Conservation (phyloP, 2,888 invertebrate species). For the Stictocephala bisonia region DNA sequence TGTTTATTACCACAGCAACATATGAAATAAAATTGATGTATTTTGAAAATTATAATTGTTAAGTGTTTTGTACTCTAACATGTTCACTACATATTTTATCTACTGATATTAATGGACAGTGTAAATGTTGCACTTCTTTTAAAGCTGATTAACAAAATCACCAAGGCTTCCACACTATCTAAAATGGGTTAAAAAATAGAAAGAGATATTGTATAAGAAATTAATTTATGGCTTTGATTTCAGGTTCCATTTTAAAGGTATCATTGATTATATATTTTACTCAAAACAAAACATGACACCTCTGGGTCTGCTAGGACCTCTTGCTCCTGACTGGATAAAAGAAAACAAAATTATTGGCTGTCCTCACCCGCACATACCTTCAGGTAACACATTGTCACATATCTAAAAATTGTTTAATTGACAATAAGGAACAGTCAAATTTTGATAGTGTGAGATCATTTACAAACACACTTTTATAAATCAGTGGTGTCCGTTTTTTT, state of each 20-base stretch:
- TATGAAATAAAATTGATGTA: no score
- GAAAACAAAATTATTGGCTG: conserved; percentile 98
- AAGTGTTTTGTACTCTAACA: no score
- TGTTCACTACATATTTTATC: no score
- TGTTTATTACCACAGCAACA: no score
- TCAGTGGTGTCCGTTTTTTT: not conserved
- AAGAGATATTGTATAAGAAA: no score
- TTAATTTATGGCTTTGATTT: conserved; percentile 62
- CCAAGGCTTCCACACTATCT: not conserved
- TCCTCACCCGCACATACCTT: conserved; percentile 97
- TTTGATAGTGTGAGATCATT: no score
- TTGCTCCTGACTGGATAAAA: conserved; percentile 92
- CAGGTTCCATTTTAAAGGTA: conserved; percentile 99
- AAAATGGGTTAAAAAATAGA: not conserved
- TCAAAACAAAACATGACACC: conserved; percentile 96
- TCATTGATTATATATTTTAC: conserved; percentile 99
- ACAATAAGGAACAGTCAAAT: not conserved
- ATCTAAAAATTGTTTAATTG: not conserved
- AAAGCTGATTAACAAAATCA: no score
- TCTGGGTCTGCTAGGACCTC: conserved; percentile 92
- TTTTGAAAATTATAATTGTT: no score
- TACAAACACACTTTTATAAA: no score
- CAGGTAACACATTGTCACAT: conserved; percentile 69
- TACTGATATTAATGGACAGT: not conserved
- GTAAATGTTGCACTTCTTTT: not conserved